phyloP scores from a whole-genome alignment of 2,888 invertebrate genomes.

The Campopleginae sp. region DNA sequence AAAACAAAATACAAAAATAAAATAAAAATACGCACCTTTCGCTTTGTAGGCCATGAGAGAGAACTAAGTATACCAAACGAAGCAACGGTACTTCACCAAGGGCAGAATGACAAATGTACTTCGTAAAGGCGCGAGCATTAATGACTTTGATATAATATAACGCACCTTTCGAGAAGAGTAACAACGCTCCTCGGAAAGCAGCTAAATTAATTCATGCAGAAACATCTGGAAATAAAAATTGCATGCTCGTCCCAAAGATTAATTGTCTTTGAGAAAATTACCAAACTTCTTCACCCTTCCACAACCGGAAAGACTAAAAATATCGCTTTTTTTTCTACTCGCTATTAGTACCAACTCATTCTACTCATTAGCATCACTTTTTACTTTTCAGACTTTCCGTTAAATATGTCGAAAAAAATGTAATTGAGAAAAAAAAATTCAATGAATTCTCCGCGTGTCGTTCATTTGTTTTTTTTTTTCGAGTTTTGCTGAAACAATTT shows the following conservation, averaged over 20 bases:
- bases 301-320: neutral
- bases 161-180: neutral
- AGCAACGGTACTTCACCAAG: slow-evolving; percentile 61
- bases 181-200: neutral
- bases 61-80: slow-evolving; percentile 42
- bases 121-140: slow-evolving; percentile 57
- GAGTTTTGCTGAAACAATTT: neutral
- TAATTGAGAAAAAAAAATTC: neutral
- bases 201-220: slow-evolving; percentile 1
- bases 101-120: slow-evolving; percentile 70
- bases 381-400: neutral
- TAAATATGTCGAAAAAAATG: neutral
- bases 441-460: neutral
- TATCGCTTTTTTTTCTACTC: neutral
- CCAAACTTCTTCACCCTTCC: neutral
- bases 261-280: slow-evolving; percentile 21
- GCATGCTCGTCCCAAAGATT: slow-evolving; percentile 13
- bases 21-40: slow-evolving; percentile 38
- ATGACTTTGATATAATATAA: slow-evolving; percentile 43
- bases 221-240: slow-evolving; percentile 21
- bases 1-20: slow-evolving; percentile 24
- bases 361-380: neutral
- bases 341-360: neutral
- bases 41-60: slow-evolving; percentile 59
- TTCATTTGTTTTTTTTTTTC: neutral